Evolutionary conservation across 2,797 vertebrate species (phyloP), one percentile per base, ranked within the genome.

Genomic region (Pseudocheirus occidentalis): DNA sequence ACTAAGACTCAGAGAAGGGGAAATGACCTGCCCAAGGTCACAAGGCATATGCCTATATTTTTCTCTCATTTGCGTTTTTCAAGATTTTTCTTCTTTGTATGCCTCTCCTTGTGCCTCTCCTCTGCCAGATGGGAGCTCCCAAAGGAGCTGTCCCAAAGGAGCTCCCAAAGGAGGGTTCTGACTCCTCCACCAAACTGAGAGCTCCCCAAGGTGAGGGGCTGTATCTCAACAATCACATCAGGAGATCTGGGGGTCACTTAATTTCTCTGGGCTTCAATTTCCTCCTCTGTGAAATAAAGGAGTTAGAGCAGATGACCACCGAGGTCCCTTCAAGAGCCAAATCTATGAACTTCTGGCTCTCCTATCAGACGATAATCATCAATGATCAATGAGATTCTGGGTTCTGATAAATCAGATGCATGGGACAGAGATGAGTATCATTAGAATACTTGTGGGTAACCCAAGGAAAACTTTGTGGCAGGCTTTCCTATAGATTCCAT

Each of bases 181-280:
- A 6, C n/a, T 93, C 50, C 40, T 7, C n/a, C 5, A 0, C 34
- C 56, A 1, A 46, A 2, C 0, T 29, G 21, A 21, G 28, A 91
- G 14, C 40, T 29, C 52, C 0, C 0, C 62, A 94, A 94, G 21
- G 24, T 3, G 10, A 66, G 73, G 40, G 3, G n/a, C 34, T 1
- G 0, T 11, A 54, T 92, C 24, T 21, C 13, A 24, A 10, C 34
- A 11, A 18, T 89, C 52, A 18, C 46, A 18, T 24, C 56, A 50
- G 92, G 55, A 53, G 21, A 53, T 54, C 56, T 16, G 53, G 6
- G 6, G n/a, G 58, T 31, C 0, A 0, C 5, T 81, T 46, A 24
- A 46, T 46, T 81, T 46, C 34, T 66, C 40, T 81, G 52, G 58
- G n/a, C 1, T 0, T 94, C 0, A 3, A 0, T 46, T 73, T 56